These are phyloP conservation scores for Columba livia DNA, from an alignment of 2,113 vertebrate genomes.

Conservation along the genomic window DNA sequence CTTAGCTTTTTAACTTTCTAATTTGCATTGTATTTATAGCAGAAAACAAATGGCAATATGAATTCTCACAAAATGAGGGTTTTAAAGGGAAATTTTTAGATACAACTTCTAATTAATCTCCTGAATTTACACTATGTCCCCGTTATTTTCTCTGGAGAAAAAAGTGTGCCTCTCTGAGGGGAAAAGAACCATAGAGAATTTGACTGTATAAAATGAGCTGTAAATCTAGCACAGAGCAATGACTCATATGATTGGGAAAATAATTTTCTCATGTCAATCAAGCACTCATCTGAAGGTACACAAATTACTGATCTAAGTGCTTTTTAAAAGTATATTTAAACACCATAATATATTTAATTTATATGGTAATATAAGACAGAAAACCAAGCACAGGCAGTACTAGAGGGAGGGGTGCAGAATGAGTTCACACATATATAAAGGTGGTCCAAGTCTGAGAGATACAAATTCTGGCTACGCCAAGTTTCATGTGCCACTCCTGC, in stretches of 20 bases:
- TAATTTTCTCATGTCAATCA: neutral
- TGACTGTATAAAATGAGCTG: neutral
- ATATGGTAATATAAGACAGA: neutral
- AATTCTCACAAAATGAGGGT: neutral
- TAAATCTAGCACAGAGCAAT: neutral
- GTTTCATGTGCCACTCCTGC: neutral
- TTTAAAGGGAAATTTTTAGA: neutral
- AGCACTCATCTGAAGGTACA: neutral
- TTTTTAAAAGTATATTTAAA: neutral
- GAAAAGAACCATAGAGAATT: neutral
- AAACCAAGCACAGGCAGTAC: neutral
- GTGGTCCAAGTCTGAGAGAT: neutral
- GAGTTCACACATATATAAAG: neutral
- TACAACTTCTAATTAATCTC: neutral
- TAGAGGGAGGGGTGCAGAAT: neutral
- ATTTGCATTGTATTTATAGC: neutral
- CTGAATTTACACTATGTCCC: neutral
- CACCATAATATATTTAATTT: neutral
- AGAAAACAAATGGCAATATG: neutral
- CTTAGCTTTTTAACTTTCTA: neutral
- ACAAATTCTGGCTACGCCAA: neutral
- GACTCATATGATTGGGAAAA: neutral
- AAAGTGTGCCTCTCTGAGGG: neutral
- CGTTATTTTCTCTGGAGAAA: neutral
- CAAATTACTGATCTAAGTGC: neutral